Evolutionary conservation across 2,888 invertebrate genomes (phyloP).

Genomic region (Cyrtodaria siliqua): DNA sequence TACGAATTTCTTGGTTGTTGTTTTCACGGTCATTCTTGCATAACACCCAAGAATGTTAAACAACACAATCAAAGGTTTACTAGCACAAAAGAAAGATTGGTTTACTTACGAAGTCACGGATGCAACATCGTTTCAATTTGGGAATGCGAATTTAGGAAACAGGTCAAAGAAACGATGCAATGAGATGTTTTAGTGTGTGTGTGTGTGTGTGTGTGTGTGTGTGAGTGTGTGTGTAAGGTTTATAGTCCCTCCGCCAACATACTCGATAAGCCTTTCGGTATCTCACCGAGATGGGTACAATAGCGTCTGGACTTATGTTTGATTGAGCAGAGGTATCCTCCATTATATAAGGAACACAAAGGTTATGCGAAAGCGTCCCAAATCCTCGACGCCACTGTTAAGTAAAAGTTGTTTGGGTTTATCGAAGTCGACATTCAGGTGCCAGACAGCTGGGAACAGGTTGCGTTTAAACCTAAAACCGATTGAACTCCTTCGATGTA

Average conservation of each 20-base stretch:
- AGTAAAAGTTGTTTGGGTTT: constrained; percentile 20
- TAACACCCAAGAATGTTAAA: background rate
- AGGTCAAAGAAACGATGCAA: background rate
- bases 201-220: too few species aligned
- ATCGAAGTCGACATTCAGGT: constrained; percentile 31
- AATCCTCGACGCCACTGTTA: constrained; percentile 8
- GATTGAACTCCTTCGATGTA: constrained; percentile 16
- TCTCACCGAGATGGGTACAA: too few species aligned
- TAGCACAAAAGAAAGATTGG: constrained; percentile 3
- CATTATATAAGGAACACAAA: constrained; percentile 4
- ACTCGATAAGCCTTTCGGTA: too few species aligned
- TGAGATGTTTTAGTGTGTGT: background rate
- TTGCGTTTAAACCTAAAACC: constrained; percentile 11
- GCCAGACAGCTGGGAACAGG: constrained; percentile 19
- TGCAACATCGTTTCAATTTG: constrained; percentile 11
- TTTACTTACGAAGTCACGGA: constrained; percentile 5
- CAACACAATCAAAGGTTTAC: constrained; percentile 4
- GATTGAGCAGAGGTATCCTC: background rate
- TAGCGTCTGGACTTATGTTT: too few species aligned
- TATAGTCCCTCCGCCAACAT: too few species aligned
- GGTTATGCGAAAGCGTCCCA: constrained; percentile 8
- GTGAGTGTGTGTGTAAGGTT: too few species aligned
- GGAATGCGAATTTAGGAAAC: constrained; percentile 30
- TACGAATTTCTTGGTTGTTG: constrained; percentile 21
- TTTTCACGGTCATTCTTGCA: constrained; percentile 22